These are phyloP conservation scores for Apotomis capreana DNA, from an alignment of 2,888 invertebrate species.

Conservation along the genomic window DNA sequence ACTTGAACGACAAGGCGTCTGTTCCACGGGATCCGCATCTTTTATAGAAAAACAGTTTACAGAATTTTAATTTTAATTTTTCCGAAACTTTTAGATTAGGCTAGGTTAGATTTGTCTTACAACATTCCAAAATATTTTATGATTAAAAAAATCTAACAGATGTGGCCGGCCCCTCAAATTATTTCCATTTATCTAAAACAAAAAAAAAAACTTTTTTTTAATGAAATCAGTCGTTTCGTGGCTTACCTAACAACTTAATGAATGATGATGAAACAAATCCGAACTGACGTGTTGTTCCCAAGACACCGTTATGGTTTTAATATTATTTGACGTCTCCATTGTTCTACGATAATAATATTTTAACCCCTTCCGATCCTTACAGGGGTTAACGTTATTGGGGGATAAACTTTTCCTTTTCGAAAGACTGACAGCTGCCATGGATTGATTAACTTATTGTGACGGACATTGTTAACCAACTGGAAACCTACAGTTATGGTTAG, in stretches of 20 bases:
- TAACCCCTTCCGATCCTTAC: background rate
- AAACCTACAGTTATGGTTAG: no score
- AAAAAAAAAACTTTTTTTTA: background rate
- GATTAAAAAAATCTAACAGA: no score
- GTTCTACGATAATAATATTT: constrained; percentile 32
- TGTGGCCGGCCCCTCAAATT: no score
- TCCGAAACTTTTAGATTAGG: no score
- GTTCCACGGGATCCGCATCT: no score
- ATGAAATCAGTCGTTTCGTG: constrained; percentile 19
- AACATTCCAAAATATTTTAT: no score
- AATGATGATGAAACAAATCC: constrained; percentile 36
- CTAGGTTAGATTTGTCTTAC: no score
- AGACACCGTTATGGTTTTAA: constrained; percentile 30
- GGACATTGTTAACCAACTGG: background rate
- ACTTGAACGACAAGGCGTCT: no score
- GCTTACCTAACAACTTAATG: constrained; percentile 10
- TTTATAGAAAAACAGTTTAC: no score
- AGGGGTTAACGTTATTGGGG: background rate
- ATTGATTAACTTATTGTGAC: background rate
- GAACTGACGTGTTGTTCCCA: constrained; percentile 25
- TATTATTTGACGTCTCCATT: constrained; percentile 31
- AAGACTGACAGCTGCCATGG: background rate
- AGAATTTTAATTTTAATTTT: no score
- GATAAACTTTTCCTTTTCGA: background rate
- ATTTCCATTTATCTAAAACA: background rate